Base-by-base conservation (phyloP, 2,797 vertebrate species). In the Chelidonichthys spinosus region DNA sequence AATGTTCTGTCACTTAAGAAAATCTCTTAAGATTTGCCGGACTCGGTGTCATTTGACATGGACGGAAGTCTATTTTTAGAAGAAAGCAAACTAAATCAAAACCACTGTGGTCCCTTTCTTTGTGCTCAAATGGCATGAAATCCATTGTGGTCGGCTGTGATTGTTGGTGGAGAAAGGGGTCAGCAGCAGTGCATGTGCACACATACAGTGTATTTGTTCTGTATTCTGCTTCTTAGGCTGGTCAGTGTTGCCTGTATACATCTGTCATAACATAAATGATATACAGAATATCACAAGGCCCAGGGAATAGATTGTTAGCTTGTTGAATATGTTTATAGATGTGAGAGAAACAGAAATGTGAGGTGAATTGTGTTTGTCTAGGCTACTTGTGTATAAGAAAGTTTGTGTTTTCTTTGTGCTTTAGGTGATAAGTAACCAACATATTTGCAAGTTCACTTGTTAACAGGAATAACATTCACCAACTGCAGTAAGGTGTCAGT, bases 21-120 rank as follows among this genome's bases (percentile, higher is more conserved):
- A 33, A 11, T 70, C 54, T 56, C 18, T 42, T n/a, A n/a, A 14
- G 55, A 72, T 73, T 76, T 70, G 18, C 17, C 25, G 10, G 35
- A 25, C 25, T 25, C 25, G 32, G 52, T 82, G 44, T 69, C 64
- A 60, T 81, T 78, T 69, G 47, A 69, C 50, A 37, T 50, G 66
- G 49, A 72, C 35, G 5, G 37, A 55, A 42, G n/a, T 74, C 39
- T 87, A 78, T 91, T 85, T 87, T 72, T 81, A 82, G 82, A 79
- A 54, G 36, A 74, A 79, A 76, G 73, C 49, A 52, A 72, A 47
- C 18, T 39, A 25, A 81, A 72, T 85, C 50, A 79, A 70, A 88
- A 78, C 63, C 39, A 5, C 46, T 53, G 65, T 39, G 81, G 46
- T 32, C 1, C 0, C 47, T 18, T 35, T 42, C 43, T 77, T 69